These are phyloP conservation scores for Solenopsis invicta DNA, from an alignment of 1,140 invertebrate genomes.

Conservation along the genomic window DNA sequence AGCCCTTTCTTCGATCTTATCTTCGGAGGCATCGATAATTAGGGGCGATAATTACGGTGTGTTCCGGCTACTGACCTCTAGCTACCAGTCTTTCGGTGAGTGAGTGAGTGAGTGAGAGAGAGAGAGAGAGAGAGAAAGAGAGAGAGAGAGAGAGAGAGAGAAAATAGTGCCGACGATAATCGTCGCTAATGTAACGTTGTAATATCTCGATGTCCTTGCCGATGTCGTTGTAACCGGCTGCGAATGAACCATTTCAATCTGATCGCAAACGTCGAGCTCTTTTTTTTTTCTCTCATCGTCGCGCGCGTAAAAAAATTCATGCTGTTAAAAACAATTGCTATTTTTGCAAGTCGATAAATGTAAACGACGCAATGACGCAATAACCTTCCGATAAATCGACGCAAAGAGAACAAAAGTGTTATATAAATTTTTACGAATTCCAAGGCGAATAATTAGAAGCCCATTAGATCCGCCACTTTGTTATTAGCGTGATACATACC, in stretches of 20 bases:
- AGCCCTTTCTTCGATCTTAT: conserved; percentile 77
- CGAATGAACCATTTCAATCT: not conserved
- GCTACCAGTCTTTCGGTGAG: conserved; percentile 74
- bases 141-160: not conserved
- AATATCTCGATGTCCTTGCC: conserved; percentile 56
- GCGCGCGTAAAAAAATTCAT: not conserved
- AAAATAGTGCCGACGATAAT: conserved; percentile 38
- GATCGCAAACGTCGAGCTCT: not conserved
- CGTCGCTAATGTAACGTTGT: conserved; percentile 54
- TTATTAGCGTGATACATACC: conserved; percentile 31
- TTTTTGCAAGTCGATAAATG: not conserved
- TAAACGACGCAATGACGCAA: not conserved
- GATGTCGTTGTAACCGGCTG: not conserved
- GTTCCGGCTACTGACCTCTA: conserved; percentile 72
- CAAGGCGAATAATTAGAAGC: conserved; percentile 56
- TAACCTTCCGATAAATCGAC: not conserved
- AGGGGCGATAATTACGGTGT: conserved; percentile 75
- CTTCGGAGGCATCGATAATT: conserved; percentile 75
- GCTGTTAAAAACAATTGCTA: not conserved
- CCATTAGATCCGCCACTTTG: conserved; percentile 23
- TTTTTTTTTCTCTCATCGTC: not conserved
- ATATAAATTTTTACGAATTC: conserved; percentile 29
- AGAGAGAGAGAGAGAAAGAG: not conserved
- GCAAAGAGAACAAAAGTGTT: not conserved
- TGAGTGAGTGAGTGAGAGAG: too few relatives aligned